Conservation (phyloP, 2,113 vertebrate species). For the Gnathonemus echidnorhynchus region DNA sequence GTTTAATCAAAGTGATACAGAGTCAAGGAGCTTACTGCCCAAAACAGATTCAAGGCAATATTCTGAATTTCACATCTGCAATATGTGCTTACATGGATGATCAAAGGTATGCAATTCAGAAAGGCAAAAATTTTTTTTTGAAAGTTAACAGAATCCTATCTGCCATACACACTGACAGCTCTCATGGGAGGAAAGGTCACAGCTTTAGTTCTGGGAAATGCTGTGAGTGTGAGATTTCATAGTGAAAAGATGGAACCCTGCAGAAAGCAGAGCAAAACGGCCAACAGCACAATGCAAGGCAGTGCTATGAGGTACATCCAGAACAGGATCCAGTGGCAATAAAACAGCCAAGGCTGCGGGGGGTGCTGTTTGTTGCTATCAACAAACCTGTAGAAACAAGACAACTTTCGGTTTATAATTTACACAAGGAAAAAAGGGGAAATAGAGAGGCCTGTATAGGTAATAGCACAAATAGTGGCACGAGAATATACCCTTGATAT, state of each 20-base stretch:
- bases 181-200: neutral
- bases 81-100: neutral
- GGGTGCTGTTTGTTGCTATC: slow-evolving; percentile 33
- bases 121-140: neutral
- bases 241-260: slow-evolving; percentile 25
- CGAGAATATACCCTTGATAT: neutral
- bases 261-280: slow-evolving; percentile 42
- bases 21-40: neutral
- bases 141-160: neutral
- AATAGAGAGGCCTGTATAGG: neutral
- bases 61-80: neutral
- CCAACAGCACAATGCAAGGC: slow-evolving; percentile 47
- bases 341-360: slow-evolving; percentile 44
- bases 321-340: slow-evolving; percentile 52
- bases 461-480: neutral
- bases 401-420: neutral
- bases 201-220: neutral
- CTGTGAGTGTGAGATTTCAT: slow-evolving; percentile 8
- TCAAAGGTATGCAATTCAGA: neutral
- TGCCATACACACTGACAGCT: neutral
- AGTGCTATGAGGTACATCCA: slow-evolving; percentile 56
- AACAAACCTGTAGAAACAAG: slow-evolving; percentile 45
- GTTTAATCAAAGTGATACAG: neutral
- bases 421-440: neutral
- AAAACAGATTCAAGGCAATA: neutral